These are phyloP conservation scores for Drosophila nr. medialis DNA, from an alignment of 2,888 invertebrate genomes.

Conservation along the genomic window DNA sequence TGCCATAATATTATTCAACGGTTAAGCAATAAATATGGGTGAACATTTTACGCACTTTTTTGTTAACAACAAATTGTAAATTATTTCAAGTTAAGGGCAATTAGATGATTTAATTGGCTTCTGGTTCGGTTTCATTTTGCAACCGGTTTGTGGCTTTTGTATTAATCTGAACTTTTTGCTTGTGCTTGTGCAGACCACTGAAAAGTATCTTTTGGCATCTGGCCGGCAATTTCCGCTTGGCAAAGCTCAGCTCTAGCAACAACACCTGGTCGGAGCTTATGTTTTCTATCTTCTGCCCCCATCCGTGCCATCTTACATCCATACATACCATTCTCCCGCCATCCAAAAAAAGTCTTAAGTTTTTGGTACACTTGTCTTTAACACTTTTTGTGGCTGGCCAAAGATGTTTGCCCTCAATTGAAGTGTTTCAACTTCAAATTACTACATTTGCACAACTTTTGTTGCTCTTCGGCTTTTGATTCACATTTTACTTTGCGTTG, in stretches of 20 bases:
- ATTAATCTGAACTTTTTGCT: conserved; percentile 24
- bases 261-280: conserved; percentile 17
- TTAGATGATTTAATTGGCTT: conserved; percentile 49
- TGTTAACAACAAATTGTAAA: conserved; percentile 8
- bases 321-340: background rate
- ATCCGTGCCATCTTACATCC: background rate
- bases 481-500: conserved; percentile 21
- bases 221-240: conserved; percentile 57
- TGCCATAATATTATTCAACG: background rate
- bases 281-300: background rate
- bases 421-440: conserved; percentile 63
- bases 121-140: conserved; percentile 41
- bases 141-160: conserved; percentile 24
- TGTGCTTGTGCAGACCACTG: conserved; percentile 38
- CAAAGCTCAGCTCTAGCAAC: conserved; percentile 28
- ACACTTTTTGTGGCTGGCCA: conserved; percentile 25
- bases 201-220: conserved; percentile 33
- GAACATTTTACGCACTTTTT: background rate
- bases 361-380: conserved; percentile 31
- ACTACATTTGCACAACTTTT: conserved; percentile 74
- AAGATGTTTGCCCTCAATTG: conserved; percentile 62
- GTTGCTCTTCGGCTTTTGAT: conserved; percentile 15
- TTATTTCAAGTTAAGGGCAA: conserved; percentile 39
- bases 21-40: background rate
- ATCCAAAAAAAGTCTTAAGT: conserved; percentile 7